Conservation (phyloP, 2,113 vertebrate species). For the Saimiri boliviensis region DNA sequence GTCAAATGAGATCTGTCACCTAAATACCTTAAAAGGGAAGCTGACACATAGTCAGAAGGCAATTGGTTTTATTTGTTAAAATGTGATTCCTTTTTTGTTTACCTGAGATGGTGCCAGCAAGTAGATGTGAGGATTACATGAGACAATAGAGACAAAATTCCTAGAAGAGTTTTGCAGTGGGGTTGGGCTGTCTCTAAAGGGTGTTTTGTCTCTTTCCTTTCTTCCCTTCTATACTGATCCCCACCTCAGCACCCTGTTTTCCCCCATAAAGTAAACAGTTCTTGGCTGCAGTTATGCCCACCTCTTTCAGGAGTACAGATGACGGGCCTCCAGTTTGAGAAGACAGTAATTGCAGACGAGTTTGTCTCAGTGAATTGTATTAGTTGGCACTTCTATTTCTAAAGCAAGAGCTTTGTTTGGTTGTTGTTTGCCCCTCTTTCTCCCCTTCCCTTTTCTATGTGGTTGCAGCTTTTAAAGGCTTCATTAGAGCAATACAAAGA, state of each 20-base stretch:
- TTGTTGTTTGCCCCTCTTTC: background rate
- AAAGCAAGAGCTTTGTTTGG: background rate
- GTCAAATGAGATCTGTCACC: slow-evolving; percentile 2
- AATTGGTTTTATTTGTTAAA: background rate
- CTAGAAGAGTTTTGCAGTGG: background rate
- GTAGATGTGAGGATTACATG: background rate
- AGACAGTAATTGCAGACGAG: background rate
- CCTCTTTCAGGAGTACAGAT: background rate
- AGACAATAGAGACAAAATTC: background rate
- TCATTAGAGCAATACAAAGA: slow-evolving; percentile 75
- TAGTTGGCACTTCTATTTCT: slow-evolving; percentile 43
- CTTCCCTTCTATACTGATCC: background rate
- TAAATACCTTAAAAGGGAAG: background rate
- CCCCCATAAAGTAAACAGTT: background rate
- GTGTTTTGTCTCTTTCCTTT: background rate
- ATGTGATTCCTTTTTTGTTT: background rate
- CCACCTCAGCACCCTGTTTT: background rate
- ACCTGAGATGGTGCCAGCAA: background rate
- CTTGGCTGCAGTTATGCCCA: background rate
- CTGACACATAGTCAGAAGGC: background rate
- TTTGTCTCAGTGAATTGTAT: slow-evolving; percentile 41
- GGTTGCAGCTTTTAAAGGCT: slow-evolving; percentile 61
- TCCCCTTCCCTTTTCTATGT: slow-evolving; percentile 4
- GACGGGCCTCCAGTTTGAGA: background rate
- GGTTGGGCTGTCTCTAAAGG: background rate